Base-by-base conservation (phyloP, 1,140 invertebrate genomes). In the Pseudomyrmex cubaensis region DNA sequence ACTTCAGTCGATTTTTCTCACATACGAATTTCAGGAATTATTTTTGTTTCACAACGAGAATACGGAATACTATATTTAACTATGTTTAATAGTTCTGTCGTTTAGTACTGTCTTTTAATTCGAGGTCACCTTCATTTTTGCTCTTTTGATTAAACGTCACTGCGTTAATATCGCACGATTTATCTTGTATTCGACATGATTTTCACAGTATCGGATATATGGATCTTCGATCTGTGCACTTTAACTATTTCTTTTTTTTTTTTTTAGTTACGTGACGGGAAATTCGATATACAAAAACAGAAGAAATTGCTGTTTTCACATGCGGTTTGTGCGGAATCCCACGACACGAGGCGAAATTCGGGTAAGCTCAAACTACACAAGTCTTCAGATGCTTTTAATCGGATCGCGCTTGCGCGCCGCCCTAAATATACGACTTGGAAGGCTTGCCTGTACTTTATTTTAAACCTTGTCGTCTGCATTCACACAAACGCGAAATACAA, bases 351-450 rank as follows among this genome's bases (percentile, higher is more conserved):
- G 12, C 52, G 46, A 69, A 82, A 88, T 85, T 88, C 69, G 78
- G 25, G 59, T 35, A 88, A 61, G 63, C 84, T 76, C 56, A 84
- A 82, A 62, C 84, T 85, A 74, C 82, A 88, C 82, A 88, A 84
- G 84, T 86, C 87, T 89, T 89, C 84, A 44, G 87, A 35, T 59
- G 63, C 62, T 76, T 77, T 86, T 74, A 90, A 92, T 91, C 86
- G 87, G 78, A 92, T 92, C 87, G 89, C 92, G 92, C 92, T 84
- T 89, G 92, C 91, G 92, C 91, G 87, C 62, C 85, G 85, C 59
- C 85, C 91, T 92, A 93, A 93, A 93, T 93, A 93, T 93, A 93
- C 84, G 82, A 88, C 88, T 87, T 83, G 84, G 85, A 87, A 90
- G 91, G 89, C 88, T 91, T 82, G 89, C 88, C 87, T 90, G 63